Evolutionary conservation across 2,113 vertebrate genomes (phyloP).

Genomic region (Geococcyx californianus): DNA sequence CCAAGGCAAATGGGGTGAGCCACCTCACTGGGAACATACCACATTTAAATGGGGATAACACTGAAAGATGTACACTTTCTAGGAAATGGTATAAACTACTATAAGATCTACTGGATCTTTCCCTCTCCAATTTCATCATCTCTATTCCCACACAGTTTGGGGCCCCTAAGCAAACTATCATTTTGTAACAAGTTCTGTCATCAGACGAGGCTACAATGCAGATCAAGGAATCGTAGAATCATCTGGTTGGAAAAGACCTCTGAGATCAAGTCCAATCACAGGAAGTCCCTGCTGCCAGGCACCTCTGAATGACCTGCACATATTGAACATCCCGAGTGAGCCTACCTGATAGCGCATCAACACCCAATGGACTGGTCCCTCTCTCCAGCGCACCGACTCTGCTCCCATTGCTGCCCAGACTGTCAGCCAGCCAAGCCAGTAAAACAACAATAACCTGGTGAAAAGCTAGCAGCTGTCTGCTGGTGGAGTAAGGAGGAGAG

Average conservation of each 20-base stretch:
- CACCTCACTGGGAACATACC: background rate
- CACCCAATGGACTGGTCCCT: too few species aligned
- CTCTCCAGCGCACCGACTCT: background rate
- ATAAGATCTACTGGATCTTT: background rate
- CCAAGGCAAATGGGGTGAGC: background rate
- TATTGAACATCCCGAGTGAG: background rate
- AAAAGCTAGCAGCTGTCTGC: background rate
- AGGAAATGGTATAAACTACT: background rate
- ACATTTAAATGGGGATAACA: background rate
- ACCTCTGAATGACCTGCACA: background rate
- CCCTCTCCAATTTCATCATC: background rate
- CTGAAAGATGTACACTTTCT: background rate
- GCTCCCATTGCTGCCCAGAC: background rate
- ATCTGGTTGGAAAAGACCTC: too few species aligned
- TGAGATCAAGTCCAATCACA: too few species aligned
- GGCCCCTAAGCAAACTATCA: background rate
- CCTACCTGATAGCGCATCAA: background rate
- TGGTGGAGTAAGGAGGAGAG: background rate
- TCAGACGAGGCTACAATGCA: background rate
- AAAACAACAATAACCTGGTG: background rate
- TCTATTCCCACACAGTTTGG: background rate
- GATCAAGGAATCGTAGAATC: background rate
- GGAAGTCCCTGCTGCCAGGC: background rate
- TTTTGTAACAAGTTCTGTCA: background rate
- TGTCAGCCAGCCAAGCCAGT: background rate